A percentile compares a stretch with the other conserved stretches of the same genome.
phyloP scores from a whole-genome alignment of 2,113 vertebrate genomes.

The Montifringilla adamsi region DNA sequence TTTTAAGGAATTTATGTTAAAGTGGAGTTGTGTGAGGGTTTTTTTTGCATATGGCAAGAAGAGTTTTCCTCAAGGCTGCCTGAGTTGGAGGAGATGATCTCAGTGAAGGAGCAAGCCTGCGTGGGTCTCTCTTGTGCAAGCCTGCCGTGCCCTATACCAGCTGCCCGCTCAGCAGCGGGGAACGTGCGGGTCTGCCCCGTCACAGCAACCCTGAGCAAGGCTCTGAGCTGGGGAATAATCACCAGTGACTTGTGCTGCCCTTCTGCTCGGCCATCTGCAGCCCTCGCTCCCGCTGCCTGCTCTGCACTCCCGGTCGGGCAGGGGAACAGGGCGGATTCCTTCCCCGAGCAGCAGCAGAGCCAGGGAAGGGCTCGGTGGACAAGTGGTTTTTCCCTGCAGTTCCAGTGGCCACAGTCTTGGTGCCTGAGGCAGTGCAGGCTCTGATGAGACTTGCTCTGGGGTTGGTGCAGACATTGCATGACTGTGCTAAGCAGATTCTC shows the following conservation, averaged over 20 bases:
- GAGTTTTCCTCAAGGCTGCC: not conserved
- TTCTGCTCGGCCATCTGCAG: not conserved
- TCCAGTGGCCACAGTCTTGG: no score
- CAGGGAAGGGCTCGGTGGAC: fast-evolving
- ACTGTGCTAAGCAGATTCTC: not conserved
- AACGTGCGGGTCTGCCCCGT: fast-evolving
- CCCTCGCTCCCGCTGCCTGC: fast-evolving
- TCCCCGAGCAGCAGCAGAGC: not conserved
- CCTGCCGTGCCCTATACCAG: not conserved
- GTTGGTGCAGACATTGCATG: fast-evolving
- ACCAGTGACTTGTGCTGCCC: not conserved
- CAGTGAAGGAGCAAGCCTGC: not conserved
- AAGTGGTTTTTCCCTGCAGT: not conserved
- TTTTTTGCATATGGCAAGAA: not conserved
- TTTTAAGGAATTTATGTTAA: not conserved
- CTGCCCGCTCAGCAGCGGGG: not conserved
- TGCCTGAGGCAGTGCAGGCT: not conserved
- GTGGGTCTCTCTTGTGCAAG: not conserved
- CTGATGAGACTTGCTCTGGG: not conserved
- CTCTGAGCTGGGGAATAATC: not conserved
- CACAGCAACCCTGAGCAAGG: not conserved
- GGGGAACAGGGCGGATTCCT: not conserved
- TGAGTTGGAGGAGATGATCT: not conserved
- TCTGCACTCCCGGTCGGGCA: not conserved
- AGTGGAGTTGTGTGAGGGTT: not conserved